phyloP scores from a whole-genome alignment of 2,797 vertebrate genomes.

The Halcyon smyrnensis region DNA sequence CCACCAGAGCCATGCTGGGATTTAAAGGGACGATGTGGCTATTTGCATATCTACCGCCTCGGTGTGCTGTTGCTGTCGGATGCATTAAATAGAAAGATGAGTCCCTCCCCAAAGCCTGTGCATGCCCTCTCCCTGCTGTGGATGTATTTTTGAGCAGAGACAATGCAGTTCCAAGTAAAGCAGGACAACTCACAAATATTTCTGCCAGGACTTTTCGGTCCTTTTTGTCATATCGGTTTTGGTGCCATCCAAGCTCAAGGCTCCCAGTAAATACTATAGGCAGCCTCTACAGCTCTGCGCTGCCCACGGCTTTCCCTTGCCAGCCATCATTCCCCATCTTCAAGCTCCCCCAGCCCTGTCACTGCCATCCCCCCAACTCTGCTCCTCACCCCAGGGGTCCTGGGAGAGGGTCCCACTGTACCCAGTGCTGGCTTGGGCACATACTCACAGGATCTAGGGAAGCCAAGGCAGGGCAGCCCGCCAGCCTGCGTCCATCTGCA shows the following conservation, averaged over 20 bases:
- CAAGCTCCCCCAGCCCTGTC: neutral
- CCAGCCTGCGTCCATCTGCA: neutral
- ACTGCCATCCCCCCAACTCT: rapidly evolving
- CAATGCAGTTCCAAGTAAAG: rapidly evolving
- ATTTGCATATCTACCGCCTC: neutral
- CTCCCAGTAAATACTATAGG: neutral
- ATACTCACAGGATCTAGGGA: neutral
- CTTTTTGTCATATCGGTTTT: neutral
- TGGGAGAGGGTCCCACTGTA: rapidly evolving
- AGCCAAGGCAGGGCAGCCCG: conserved; percentile 1
- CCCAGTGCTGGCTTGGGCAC: rapidly evolving
- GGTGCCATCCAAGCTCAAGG: neutral
- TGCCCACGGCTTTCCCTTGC: neutral
- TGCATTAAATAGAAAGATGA: neutral
- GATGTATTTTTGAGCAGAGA: neutral
- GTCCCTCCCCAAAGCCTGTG: neutral
- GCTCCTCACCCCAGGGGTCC: neutral
- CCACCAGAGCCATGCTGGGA: neutral
- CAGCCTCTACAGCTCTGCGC: rapidly evolving
- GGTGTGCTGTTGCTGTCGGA: rapidly evolving
- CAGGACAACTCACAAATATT: neutral
- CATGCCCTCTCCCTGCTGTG: neutral
- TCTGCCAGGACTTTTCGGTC: neutral
- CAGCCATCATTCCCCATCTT: rapidly evolving
- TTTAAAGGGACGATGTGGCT: conserved; percentile 22